Evolutionary conservation across 1,140 invertebrate species (phyloP), one percentile per base, ranked within the genome.

Genomic region (Patella vulgata): DNA sequence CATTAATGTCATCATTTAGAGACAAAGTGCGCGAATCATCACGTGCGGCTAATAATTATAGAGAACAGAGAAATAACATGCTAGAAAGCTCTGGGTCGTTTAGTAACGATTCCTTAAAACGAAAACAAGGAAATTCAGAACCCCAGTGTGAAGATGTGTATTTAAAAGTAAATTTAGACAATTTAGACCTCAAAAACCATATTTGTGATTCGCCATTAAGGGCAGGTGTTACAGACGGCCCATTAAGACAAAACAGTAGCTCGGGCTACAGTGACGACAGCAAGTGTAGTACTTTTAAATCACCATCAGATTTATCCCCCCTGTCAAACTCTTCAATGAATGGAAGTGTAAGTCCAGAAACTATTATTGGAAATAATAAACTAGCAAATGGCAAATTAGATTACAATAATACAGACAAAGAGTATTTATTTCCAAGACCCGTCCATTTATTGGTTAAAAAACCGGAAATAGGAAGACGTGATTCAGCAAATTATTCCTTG

Each of bases 401-500:
- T 19, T n/a, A 19, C 8, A n/a, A 74, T 39, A 59, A 66, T 39
- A 57, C 50, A 43, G 50, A 50, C 23, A 51, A 60, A 48, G 23
- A 62, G n/a, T 54, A 47, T 19, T 30, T 42, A 12, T 59, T 57
- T 27, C 64, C 71, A 1, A 55, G 68, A 31, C 54, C 55, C 31
- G 19, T 73, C 17, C 59, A 66, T 43, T 44, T 63, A 27, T 51
- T 61, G 8, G 21, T 51, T 21, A 73, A 66, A 40, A 68, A 71
- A 52, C 42, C 33, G 4, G 71, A 74, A 28, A 68, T 78, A 30
- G 69, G 63, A 11, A 54, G 73, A 46, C 39, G 75, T 44, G 73
- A 78, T 64, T 78, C 75, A 42, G 75, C 75, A 36, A 78, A 78
- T 54, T 78, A 72, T 60, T 78, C 73, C 17, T 51, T 78, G 53